Evolutionary conservation across 2,113 vertebrate species (phyloP), one percentile per base, ranked within the genome.

Genomic region (Illadopsis cleaveri): DNA sequence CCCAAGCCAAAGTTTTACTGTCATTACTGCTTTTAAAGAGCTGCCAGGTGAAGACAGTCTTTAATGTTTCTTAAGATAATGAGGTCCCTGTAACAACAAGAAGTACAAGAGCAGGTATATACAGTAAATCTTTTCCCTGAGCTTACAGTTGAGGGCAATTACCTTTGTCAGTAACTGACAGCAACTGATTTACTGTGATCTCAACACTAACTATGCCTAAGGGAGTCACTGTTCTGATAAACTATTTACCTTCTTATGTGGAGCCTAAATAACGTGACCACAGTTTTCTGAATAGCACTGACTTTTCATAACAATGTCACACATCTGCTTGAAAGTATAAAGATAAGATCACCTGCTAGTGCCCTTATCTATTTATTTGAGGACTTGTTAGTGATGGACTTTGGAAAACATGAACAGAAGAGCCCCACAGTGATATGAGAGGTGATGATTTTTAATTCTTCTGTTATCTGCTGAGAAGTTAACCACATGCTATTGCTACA

Each of bases 81-180:
- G 6, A 80, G 16, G 56, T 57, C 56, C 35, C 56, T 56, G n/a
- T 37, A 84, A 82, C 61, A 71, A 8, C 17, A 76, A 85, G 35
- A 73, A 77, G 28, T 85, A 71, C 10, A 93, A 57, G 40, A 87
- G 4, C 75, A 65, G 44, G n/a, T 76, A 88, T 80, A 86, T 57
- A 92, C 9, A 57, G 62, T 28, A 80, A 65, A 65, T 18, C 20
- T 80, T 65, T 48, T 65, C 61, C 66, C 82, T 15, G 11, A 88
- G 77, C 62, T 93, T 87, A 66, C 64, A 84, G 62, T 21, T 61
- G 47, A 93, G 61, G 76, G 58, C 50, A 86, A 93, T 94, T 86
- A 77, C 54, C 57, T 93, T 85, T 65, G 78, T 69, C 75, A 92
- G 88, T 51, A 88, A 68, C 66, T 90, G 88, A 85, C 44, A 93